A percentile compares a stretch with the other conserved stretches of the same genome.
phyloP scores from a whole-genome alignment of 64 coral and sea anemone genomes.

The Trachythela sp. region DNA sequence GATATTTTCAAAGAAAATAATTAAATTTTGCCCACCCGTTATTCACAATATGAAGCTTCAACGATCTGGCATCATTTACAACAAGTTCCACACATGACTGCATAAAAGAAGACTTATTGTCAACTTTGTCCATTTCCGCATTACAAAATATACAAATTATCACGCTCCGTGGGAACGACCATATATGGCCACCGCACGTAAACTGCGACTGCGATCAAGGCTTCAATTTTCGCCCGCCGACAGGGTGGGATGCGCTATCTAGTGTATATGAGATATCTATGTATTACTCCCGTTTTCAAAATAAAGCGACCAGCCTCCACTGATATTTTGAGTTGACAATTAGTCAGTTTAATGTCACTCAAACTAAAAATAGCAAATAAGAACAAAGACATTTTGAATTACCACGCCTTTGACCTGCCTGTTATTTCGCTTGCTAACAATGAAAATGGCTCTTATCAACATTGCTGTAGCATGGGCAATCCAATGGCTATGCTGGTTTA shows the following conservation, averaged over 20 bases:
- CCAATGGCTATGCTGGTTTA: too few relatives aligned
- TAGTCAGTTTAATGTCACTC: too few relatives aligned
- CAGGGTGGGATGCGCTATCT: constrained; percentile 1
- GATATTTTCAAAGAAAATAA: background rate
- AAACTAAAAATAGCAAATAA: too few relatives aligned
- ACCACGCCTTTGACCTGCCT: too few relatives aligned
- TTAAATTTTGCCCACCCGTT: background rate
- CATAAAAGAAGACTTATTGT: background rate
- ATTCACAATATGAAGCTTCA: background rate
- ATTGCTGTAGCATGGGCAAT: too few relatives aligned
- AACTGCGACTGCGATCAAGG: background rate
- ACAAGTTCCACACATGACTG: background rate
- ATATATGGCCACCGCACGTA: background rate
- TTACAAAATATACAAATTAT: background rate
- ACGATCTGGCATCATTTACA: background rate
- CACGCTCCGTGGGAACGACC: background rate
- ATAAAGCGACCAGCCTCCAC: too few relatives aligned
- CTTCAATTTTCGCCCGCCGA: background rate
- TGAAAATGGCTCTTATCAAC: too few relatives aligned
- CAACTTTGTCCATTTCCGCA: background rate
- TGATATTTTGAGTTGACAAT: too few relatives aligned
- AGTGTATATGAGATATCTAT: background rate
- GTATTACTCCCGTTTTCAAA: background rate
- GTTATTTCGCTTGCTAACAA: too few relatives aligned
- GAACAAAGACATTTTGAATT: too few relatives aligned